Evolutionary conservation across 2,113 vertebrate genomes (phyloP), one percentile per base, ranked within the genome.

Genomic region (Aspiorhynchus laticeps): DNA sequence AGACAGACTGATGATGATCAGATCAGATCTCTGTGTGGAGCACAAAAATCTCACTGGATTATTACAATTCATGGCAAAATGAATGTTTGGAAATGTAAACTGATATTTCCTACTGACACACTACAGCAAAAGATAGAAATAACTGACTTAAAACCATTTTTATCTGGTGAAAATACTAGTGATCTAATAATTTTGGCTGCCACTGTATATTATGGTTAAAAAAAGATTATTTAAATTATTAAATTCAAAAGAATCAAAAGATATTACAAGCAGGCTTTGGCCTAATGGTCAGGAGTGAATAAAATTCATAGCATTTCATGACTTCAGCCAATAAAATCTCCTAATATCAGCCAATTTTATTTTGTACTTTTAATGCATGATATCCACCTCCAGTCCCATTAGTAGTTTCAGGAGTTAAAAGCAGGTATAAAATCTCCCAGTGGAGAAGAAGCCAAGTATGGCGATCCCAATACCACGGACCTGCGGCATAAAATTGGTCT

Each of bases 401-500:
- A 19, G 51, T 53, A 17, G 48, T 51, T 51, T 53, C 51, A 19
- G 28, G 36, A 24, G 46, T n/a, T 74, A 5, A 85, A 85, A 67
- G 36, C 8, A 33, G 28, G 46, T 69, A 53, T 46, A 75, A 41
- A 76, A 53, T 41, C 65, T 74, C 48, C n/a, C 28, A 14, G 51
- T 51, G 24, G 69, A 81, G 51, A 31, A 24, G 38, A 65, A 65
- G 36, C 53, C 75, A 75, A 48, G 59, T 36, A 36, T 43, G 74
- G 31, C 4, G 9, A 33, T 48, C 65, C 71, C 69, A 82, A 43
- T 17, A 85, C 80, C 80, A 75, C 56, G 19, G 31, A 46, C 53
- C 53, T 31, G n/a, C 12, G 26, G 81, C 31, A 15, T 33, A 85
- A 87, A 80, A 43, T 53, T 80, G 82, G 81, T 67, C 65, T 88